These are phyloP conservation scores for Sebastes cheni DNA, from an alignment of 2,797 vertebrate species.

Conservation along the genomic window DNA sequence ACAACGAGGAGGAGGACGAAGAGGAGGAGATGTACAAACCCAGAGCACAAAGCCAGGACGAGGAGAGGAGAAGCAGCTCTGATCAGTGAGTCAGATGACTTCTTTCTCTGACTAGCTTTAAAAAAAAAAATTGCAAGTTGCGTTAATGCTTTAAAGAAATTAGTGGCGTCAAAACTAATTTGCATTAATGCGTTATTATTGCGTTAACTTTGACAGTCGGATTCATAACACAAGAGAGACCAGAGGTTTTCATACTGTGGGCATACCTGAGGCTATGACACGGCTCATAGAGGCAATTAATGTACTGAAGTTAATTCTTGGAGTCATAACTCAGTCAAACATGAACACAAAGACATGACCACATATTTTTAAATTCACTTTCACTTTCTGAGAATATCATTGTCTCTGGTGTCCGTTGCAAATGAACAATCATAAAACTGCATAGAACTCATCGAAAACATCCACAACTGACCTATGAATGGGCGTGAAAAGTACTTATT, in stretches of 20 bases:
- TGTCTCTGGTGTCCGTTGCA: neutral
- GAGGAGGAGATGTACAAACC: conserved; percentile 78
- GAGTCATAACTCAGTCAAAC: neutral
- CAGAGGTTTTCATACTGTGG: neutral
- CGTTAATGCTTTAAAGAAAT: too few species aligned
- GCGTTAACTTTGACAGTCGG: too few species aligned
- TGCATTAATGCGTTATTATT: too few species aligned
- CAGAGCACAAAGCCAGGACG: conserved; percentile 63
- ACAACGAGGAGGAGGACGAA: conserved; percentile 81
- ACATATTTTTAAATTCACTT: neutral
- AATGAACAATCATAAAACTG: neutral
- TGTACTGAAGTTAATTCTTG: too few species aligned
- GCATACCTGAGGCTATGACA: too few species aligned
- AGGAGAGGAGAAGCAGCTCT: conserved; percentile 51
- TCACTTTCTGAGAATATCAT: neutral
- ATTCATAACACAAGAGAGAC: neutral
- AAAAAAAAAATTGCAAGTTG: too few species aligned
- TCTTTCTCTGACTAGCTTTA: too few species aligned
- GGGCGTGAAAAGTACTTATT: neutral
- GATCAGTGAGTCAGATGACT: conserved; percentile 77
- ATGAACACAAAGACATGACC: neutral
- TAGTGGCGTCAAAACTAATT: too few species aligned
- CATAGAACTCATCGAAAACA: neutral
- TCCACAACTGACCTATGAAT: neutral
- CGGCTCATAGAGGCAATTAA: too few species aligned